Conservation (phyloP, 2,113 vertebrate genomes). For the Theristicus caerulescens region DNA sequence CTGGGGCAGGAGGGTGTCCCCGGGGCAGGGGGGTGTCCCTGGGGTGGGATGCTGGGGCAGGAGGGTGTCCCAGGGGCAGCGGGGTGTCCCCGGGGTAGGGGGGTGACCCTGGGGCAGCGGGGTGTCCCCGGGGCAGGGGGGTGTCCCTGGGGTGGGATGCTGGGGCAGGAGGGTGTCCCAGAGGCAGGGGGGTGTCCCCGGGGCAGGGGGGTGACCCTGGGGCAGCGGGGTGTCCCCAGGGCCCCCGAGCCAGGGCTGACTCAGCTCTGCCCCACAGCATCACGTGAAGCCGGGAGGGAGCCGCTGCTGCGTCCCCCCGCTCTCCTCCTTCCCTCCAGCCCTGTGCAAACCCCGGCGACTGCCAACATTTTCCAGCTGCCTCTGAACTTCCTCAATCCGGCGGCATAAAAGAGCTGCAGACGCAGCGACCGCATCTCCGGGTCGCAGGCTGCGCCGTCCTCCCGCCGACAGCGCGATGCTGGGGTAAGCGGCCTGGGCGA, state of each 20-base stretch:
- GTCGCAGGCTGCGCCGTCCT: not conserved
- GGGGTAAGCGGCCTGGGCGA: not conserved
- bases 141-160: too few relatives aligned
- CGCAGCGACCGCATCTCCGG: not conserved
- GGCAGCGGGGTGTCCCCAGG: not conserved
- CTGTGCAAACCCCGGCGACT: not conserved
- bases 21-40: too few relatives aligned
- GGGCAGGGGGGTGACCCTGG: not conserved
- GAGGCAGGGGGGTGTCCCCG: too few relatives aligned
- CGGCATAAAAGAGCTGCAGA: not conserved
- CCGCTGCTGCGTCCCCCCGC: fast-evolving
- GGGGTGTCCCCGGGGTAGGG: not conserved
- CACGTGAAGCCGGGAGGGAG: not conserved
- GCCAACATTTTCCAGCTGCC: conserved; percentile 46
- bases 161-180: not conserved
- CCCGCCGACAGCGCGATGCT: not conserved
- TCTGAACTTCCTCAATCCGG: conserved; percentile 14
- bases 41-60: not conserved
- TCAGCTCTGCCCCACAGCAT: not conserved
- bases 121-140: too few relatives aligned
- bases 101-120: not conserved
- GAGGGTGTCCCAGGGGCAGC: not conserved
- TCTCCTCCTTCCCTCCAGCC: not conserved
- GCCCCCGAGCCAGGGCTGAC: not conserved
- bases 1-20: too few relatives aligned